Percentiles rank a stretch among this genome's conserved stretches.
These are phyloP conservation scores for Urophycis tenuis DNA, from an alignment of 2,797 vertebrate genomes.

Conservation along the genomic window DNA sequence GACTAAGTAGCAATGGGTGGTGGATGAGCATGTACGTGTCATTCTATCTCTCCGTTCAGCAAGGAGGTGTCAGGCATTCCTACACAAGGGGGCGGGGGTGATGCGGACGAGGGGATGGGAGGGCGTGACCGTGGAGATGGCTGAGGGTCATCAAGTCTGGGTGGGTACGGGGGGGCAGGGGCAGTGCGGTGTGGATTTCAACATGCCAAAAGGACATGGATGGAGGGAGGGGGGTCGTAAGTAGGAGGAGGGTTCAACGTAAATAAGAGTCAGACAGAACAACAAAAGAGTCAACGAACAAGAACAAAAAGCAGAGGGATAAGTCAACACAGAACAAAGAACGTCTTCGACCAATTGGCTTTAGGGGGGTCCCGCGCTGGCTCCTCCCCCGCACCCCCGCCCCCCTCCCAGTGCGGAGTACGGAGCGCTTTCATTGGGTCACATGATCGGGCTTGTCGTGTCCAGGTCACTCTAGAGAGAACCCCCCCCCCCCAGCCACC, in stretches of 20 bases:
- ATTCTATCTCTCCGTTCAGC: neutral
- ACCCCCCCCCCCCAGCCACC: slow-evolving; percentile 27
- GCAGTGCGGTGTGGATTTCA: slow-evolving; percentile 85
- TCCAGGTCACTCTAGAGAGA: neutral
- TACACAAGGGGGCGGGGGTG: slow-evolving; percentile 2
- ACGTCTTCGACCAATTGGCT: slow-evolving; percentile 58
- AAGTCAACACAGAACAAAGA: slow-evolving; percentile 72
- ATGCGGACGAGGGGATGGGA: slow-evolving; percentile 13
- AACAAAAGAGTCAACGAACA: slow-evolving; percentile 51
- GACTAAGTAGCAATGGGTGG: neutral
- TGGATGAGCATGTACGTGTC: neutral
- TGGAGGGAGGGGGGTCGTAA: slow-evolving; percentile 33
- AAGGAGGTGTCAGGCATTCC: neutral
- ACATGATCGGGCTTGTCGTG: slow-evolving; percentile 55
- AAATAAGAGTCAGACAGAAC: slow-evolving; percentile 51
- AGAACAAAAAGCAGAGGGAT: slow-evolving; percentile 73
- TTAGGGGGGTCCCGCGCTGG: no score
- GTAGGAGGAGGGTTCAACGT: slow-evolving; percentile 44
- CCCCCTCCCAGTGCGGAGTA: slow-evolving; percentile 59
- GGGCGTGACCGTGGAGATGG: slow-evolving; percentile 39
- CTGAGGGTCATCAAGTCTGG: slow-evolving; percentile 52
- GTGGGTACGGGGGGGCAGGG: slow-evolving; percentile 37
- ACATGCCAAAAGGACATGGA: slow-evolving; percentile 66
- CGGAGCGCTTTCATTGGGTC: slow-evolving; percentile 65
- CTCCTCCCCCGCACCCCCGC: slow-evolving; percentile 44